Base-by-base conservation (phyloP, 2,888 invertebrate genomes). In the Pristionchus exspectatus region DNA sequence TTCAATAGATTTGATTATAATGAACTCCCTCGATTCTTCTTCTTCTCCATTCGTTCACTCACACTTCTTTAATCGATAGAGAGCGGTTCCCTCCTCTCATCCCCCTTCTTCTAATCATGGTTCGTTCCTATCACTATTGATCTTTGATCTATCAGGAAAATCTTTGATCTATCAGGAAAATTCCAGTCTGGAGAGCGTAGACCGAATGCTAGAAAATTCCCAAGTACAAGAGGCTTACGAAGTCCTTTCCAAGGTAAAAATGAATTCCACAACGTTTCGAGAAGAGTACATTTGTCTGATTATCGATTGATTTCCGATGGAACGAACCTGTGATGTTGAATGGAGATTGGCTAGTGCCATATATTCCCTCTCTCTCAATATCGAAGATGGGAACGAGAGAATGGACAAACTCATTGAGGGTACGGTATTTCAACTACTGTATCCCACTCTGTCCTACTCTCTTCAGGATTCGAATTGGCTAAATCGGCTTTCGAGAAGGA, bases 261-360 rank as follows among this genome's bases (percentile, higher is more conserved):
- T 0, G n/a, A 63, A 10, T 63, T n/a, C 10, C 63, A n/a, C 5
- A 2, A 63, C 59, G 59, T 4, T 24, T 18, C 5, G 21, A 24
- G n/a, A 21, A 9, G n/a, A 24, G 63, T 63, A 63, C n/a, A 7
- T n/a, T 63, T n/a, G n/a, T n/a, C 24, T 63, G 24, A 1, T n/a
- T 24, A 63, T 63, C 63, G 63, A 63, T 63, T n/a, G 14, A 18
- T 21, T 27, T 7, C 3, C 69, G 87, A 87, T 87, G 87, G 87
- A 87, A 14, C n/a, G 87, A 54, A 72, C 50, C 9, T 21, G 74
- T 24, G 87, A 74, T 10, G 87, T 88, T 3, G 87, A 88, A 56
- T 88, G 87, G 87, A 72, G 87, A 74, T 14, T 88, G 56, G 72
- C 87, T n/a, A 72, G 56, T 88, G 87, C 87, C n/a, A 74, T 88